phyloP scores from a whole-genome alignment of 2,113 vertebrate genomes.

The Cottus gobio region DNA sequence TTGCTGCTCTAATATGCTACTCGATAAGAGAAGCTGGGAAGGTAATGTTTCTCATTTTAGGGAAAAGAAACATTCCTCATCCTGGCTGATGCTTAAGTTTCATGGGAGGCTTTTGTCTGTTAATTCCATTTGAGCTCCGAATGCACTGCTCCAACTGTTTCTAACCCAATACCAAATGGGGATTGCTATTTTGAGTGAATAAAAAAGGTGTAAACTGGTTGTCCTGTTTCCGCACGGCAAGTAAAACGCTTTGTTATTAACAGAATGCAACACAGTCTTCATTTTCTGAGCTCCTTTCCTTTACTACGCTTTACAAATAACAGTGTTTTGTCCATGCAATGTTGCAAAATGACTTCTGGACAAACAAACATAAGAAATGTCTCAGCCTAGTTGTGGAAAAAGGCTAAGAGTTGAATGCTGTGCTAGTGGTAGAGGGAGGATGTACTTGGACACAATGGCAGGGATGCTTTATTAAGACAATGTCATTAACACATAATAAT shows the following conservation, averaged over 20 bases:
- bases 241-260: neutral
- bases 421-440: neutral
- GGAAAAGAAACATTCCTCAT: slow-evolving; percentile 25
- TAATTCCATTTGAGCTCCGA: neutral
- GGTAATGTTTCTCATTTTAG: slow-evolving; percentile 30
- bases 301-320: neutral
- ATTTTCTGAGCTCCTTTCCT: neutral
- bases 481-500: neutral
- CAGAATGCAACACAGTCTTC: neutral
- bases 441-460: neutral
- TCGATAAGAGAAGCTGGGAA: slow-evolving; percentile 35
- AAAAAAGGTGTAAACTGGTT: neutral
- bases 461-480: neutral
- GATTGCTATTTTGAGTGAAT: neutral
- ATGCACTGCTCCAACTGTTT: neutral
- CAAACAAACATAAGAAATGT: neutral
- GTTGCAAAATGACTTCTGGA: neutral
- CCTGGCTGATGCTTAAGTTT: neutral
- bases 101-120: neutral
- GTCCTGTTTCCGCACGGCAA: neutral
- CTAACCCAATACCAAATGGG: neutral
- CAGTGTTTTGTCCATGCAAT: neutral
- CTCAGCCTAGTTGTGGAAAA: neutral
- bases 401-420: neutral
- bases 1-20: slow-evolving; percentile 48